Conservation (phyloP, 2,113 vertebrate species). For the Amazona guildingii region DNA sequence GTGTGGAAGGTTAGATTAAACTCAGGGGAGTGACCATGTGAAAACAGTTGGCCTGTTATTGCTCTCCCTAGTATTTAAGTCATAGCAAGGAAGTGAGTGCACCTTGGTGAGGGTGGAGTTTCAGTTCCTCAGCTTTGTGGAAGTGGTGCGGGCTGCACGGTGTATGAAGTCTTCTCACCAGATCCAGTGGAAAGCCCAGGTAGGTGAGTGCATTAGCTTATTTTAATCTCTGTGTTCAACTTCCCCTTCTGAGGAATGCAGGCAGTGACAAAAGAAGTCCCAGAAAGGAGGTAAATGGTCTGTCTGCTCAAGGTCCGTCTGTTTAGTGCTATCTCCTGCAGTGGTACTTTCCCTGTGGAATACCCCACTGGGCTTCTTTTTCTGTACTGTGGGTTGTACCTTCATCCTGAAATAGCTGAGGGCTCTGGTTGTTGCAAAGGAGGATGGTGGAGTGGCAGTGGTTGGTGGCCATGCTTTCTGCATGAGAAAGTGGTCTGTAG, state of each 20-base stretch:
- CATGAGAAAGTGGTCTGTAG: neutral
- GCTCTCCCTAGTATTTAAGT: neutral
- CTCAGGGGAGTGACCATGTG: neutral
- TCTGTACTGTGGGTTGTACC: rapidly evolving
- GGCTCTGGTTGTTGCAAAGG: neutral
- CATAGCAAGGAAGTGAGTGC: rapidly evolving
- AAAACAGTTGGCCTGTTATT: neutral
- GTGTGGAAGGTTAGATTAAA: neutral
- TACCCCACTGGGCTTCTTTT: neutral
- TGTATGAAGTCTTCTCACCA: neutral
- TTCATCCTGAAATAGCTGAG: neutral
- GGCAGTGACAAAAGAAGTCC: neutral
- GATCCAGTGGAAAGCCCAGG: neutral
- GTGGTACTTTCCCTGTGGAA: neutral
- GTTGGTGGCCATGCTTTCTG: neutral
- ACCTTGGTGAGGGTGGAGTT: neutral
- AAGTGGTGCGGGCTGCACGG: neutral
- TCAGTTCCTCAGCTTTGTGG: neutral
- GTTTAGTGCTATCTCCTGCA: neutral
- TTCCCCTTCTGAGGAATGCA: neutral
- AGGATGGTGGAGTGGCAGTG: neutral
- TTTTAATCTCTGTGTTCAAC: neutral
- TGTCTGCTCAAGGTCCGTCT: neutral
- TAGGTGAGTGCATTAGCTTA: neutral
- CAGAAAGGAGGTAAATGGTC: neutral